These are phyloP conservation scores for Drosophila takahashii DNA, from an alignment of 1,140 invertebrate species.

Conservation along the genomic window DNA sequence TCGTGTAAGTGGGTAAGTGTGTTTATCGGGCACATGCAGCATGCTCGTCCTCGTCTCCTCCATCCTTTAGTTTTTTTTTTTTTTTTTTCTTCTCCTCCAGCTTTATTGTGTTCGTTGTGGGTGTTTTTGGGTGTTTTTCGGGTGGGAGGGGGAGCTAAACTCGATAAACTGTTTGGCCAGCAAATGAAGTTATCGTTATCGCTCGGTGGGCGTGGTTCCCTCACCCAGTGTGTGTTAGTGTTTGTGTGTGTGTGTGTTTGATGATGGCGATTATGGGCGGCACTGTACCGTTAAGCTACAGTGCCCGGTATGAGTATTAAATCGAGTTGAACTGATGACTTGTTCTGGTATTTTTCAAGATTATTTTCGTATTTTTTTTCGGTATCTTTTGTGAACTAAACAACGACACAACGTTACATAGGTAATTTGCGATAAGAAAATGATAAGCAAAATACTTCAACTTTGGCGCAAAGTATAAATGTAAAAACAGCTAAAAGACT, in stretches of 20 bases:
- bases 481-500: neutral
- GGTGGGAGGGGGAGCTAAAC: slow-evolving; percentile 8
- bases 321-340: slow-evolving; percentile 21
- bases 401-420: slow-evolving; percentile 80
- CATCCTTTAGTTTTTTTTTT: slow-evolving; percentile 13
- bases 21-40: slow-evolving; percentile 59
- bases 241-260: slow-evolving; percentile 6
- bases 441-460: slow-evolving; percentile 32
- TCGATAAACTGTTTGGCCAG: slow-evolving; percentile 47
- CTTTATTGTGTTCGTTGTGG: slow-evolving; percentile 7
- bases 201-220: slow-evolving; percentile 23
- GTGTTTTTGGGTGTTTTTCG: slow-evolving; percentile 10
- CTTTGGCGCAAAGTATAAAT: slow-evolving; percentile 32
- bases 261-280: slow-evolving; percentile 38
- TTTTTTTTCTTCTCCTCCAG: slow-evolving; percentile 4
- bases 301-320: slow-evolving; percentile 26
- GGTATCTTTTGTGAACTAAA: slow-evolving; percentile 70
- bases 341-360: slow-evolving; percentile 29
- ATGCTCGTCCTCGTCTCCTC: slow-evolving; percentile 44
- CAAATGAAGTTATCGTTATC: slow-evolving; percentile 53
- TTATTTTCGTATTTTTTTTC: slow-evolving; percentile 24
- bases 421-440: slow-evolving; percentile 56
- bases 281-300: slow-evolving; percentile 41
- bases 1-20: slow-evolving; percentile 16
- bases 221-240: slow-evolving; percentile 11